These are phyloP conservation scores for Ophion costatus DNA, from an alignment of 2,888 invertebrate genomes.

Conservation along the genomic window DNA sequence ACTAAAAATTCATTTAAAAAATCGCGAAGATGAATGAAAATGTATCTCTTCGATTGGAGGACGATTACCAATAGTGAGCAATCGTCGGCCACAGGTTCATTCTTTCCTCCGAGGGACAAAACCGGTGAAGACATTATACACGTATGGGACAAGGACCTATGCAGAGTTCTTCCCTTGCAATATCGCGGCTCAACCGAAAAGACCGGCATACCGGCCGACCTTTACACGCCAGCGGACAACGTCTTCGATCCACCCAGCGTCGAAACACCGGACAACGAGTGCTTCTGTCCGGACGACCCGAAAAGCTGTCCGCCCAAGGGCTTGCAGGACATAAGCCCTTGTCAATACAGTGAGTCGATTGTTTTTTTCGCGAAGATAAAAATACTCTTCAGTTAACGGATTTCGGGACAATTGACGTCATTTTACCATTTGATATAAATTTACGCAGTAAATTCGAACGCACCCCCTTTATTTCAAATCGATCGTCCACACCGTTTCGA, in stretches of 20 bases:
- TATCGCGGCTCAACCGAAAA: slow-evolving; percentile 89
- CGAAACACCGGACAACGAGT: slow-evolving; percentile 88
- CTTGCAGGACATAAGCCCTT: slow-evolving; percentile 93
- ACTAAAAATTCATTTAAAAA: too few species aligned
- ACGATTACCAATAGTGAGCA: background rate
- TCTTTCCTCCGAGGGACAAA: slow-evolving; percentile 91
- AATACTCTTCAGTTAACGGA: too few species aligned
- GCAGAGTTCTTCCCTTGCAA: slow-evolving; percentile 90
- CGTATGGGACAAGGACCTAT: slow-evolving; percentile 94
- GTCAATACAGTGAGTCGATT: slow-evolving; percentile 90
- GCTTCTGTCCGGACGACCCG: slow-evolving; percentile 89
- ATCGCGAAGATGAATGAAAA: background rate
- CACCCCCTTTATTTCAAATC: too few species aligned
- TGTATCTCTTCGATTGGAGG: background rate
- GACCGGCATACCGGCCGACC: slow-evolving; percentile 89
- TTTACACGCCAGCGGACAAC: slow-evolving; percentile 89
- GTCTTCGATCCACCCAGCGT: slow-evolving; percentile 85
- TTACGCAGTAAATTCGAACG: too few species aligned
- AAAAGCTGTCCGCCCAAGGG: slow-evolving; percentile 89
- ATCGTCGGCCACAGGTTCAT: slow-evolving; percentile 86
- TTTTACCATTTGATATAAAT: too few species aligned
- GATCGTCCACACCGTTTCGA: too few species aligned
- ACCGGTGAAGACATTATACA: slow-evolving; percentile 87
- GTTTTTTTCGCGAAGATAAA: background rate
- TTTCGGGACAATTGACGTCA: too few species aligned